Percentiles rank a stretch among this genome's conserved stretches.
Conservation (phyloP, 2,113 vertebrate genomes). For the Poecilia latipinna region DNA sequence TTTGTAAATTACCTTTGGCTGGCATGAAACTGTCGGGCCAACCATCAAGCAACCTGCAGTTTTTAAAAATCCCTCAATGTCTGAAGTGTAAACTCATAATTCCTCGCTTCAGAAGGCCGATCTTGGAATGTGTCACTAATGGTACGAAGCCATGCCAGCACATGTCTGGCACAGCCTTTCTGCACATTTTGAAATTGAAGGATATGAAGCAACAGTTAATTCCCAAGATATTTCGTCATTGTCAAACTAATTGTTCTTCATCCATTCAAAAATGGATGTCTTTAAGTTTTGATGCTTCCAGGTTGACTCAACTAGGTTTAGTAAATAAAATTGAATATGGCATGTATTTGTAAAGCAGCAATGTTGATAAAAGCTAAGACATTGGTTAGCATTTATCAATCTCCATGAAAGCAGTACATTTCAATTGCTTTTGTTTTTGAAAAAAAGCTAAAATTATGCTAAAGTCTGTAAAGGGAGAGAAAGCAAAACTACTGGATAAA, state of each 20-base stretch:
- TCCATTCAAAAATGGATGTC: constrained; percentile 7
- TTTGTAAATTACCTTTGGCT: constrained; percentile 63
- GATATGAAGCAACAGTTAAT: constrained; percentile 58
- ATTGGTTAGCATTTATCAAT: background rate
- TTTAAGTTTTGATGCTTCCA: background rate
- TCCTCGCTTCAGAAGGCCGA: constrained; percentile 44
- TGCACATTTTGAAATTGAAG: constrained; percentile 30
- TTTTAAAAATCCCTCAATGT: constrained; percentile 41
- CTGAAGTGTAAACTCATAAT: constrained; percentile 46
- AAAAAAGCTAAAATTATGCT: background rate
- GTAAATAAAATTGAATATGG: background rate
- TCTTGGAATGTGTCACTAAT: constrained; percentile 54
- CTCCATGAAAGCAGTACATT: background rate
- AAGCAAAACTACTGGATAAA: background rate
- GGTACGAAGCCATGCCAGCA: constrained; percentile 42
- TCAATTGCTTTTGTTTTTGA: background rate
- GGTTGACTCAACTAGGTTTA: background rate
- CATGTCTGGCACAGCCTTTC: constrained; percentile 47
- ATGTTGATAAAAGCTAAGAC: background rate
- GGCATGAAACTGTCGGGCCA: constrained; percentile 27
- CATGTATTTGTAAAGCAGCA: background rate
- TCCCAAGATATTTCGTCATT: constrained; percentile 28
- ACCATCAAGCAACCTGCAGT: constrained; percentile 44
- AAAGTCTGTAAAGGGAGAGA: background rate
- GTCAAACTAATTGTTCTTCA: constrained; percentile 14